A percentile compares a stretch with the other conserved stretches of the same genome.
phyloP scores from a whole-genome alignment of 2,113 vertebrate genomes.

The Cyanoliseus patagonus region DNA sequence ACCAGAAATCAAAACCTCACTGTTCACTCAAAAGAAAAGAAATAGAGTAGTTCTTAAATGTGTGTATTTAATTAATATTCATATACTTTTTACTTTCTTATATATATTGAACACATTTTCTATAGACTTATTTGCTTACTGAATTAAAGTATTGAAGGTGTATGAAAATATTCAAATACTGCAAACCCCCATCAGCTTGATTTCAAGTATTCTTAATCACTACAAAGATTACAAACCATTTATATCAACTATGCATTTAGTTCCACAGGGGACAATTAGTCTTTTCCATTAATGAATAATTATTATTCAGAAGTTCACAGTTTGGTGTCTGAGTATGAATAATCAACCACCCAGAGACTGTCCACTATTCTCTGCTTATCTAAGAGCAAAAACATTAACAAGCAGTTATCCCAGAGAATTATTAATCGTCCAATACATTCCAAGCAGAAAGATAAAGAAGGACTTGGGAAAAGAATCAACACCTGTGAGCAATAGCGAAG shows the following conservation, averaged over 20 bases:
- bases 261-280: background rate
- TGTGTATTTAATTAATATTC: background rate
- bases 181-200: background rate
- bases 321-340: background rate
- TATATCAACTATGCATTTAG: background rate
- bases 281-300: background rate
- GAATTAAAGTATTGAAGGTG: background rate
- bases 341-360: background rate
- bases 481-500: background rate
- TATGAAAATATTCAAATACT: background rate
- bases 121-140: background rate
- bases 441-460: background rate
- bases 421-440: background rate
- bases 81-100: background rate
- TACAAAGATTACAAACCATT: background rate
- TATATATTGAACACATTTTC: background rate
- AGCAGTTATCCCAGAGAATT: background rate
- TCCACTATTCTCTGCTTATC: background rate
- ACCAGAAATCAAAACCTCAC: background rate
- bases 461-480: background rate
- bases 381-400: background rate
- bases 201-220: background rate
- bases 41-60: background rate
- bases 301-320: background rate
- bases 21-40: background rate